Evolutionary conservation across 1,140 invertebrate species (phyloP), one percentile per base, ranked within the genome.

Genomic region (Heterodera schachtii): DNA sequence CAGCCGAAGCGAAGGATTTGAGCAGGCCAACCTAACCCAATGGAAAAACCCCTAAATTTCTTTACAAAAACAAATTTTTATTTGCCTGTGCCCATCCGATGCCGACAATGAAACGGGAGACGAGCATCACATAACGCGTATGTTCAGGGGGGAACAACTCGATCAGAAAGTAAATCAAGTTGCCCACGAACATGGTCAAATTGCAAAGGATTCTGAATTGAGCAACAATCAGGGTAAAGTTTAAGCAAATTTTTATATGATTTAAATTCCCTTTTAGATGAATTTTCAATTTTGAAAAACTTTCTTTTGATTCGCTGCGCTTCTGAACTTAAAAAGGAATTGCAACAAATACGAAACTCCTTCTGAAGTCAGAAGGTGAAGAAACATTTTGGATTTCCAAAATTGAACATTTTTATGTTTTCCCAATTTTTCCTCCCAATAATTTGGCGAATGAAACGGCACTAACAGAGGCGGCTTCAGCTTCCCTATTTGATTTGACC

Each of bases 41-140:
- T 64, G 44, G 67, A 8, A 69, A 7, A 69, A 41, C 16, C 7
- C 7, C 16, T 13, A 60, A 7, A 47, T 9, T 83, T 9, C 16
- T 81, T 82, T 41, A 31, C 31, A 31, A 31, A 31, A 31, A 31
- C 4, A 47, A 31, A 13, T 71, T 3, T 44, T 19, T 47, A n/a
- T n/a, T 11, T 3, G 19, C 60, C 9, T 43, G 21, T 46, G 78
- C 73, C 46, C 78, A 79, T 67, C 85, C 85, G 44, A 85, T 47
- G 6, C 86, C 86, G 41, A 79, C 74, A 43, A 85, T 75, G 66
- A 87, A 75, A 74, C 86, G 67, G 11, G 80, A 79, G 16, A 75
- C 16, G 41, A 87, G 66, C 64, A 86, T 79, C 3, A 83, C 71
- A 70, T 74, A 83, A 49, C 78, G 73, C 2, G 47, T 31, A 21